These are phyloP conservation scores for Brachionus rubens DNA, from an alignment of 1,140 invertebrate genomes.

Conservation along the genomic window DNA sequence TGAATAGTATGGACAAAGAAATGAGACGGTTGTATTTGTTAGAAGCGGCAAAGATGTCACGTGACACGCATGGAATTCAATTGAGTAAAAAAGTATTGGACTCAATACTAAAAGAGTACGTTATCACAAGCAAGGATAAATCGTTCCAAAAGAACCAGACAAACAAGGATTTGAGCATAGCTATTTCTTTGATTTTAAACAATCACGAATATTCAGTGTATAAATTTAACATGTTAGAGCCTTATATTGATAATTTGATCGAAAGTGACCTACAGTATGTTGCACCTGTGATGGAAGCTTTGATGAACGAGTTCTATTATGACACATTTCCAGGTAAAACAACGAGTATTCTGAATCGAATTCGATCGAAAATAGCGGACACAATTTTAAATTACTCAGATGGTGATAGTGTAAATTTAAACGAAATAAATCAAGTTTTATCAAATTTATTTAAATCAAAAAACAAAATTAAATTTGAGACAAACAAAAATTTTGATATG, in stretches of 20 bases:
- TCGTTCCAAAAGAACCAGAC: not conserved
- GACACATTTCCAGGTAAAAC: constrained; percentile 32
- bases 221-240: constrained; percentile 23
- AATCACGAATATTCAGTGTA: constrained; percentile 34
- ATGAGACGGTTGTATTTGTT: not conserved
- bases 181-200: not conserved
- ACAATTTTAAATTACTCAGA: not conserved
- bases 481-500: not conserved
- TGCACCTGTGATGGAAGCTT: not conserved
- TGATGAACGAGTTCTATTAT: constrained; percentile 30
- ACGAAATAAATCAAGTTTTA: not conserved
- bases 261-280: not conserved
- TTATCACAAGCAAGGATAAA: not conserved
- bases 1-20: constrained; percentile 9
- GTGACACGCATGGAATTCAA: not conserved
- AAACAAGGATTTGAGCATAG: not conserved
- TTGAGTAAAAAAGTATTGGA: constrained; percentile 33
- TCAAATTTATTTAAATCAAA: not conserved
- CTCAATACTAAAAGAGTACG: constrained; percentile 20
- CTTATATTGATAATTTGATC: not conserved
- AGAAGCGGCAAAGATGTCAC: not conserved
- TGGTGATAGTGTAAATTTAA: not conserved
- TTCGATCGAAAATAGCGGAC: not conserved
- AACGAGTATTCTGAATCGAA: not conserved
- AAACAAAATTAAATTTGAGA: constrained; percentile 5